Percentiles rank a stretch among this genome's conserved stretches.
phyloP scores from a whole-genome alignment of 1,140 invertebrate genomes.

The Pseudomyrmex gracilis region DNA sequence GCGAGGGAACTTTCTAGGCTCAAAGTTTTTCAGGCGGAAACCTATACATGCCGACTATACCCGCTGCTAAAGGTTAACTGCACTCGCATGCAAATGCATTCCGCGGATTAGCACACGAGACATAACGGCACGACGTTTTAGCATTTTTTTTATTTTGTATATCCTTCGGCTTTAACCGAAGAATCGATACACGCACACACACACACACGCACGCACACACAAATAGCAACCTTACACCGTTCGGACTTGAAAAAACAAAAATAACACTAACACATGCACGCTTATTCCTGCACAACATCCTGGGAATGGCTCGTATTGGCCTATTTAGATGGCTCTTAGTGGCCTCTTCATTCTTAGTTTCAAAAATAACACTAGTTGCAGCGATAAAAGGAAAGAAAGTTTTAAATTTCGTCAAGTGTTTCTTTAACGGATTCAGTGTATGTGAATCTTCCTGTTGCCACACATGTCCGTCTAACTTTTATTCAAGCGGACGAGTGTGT shows the following conservation, averaged over 20 bases:
- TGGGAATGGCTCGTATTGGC: too few species aligned
- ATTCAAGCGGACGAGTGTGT: slow-evolving; percentile 15
- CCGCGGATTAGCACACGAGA: slow-evolving; percentile 27
- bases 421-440: not conserved
- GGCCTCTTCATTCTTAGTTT: too few species aligned
- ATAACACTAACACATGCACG: too few species aligned
- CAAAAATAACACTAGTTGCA: not conserved
- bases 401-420: slow-evolving; percentile 11
- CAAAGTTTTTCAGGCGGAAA: slow-evolving; percentile 38
- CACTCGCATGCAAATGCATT: slow-evolving; percentile 50
- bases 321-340: too few species aligned
- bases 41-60: not conserved
- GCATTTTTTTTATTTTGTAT: slow-evolving; percentile 24
- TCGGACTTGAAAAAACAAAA: too few species aligned
- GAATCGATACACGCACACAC: not conserved
- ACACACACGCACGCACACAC: too few species aligned
- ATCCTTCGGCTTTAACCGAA: not conserved
- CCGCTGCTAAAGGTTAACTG: slow-evolving; percentile 42
- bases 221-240: too few species aligned
- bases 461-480: slow-evolving; percentile 23
- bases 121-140: slow-evolving; percentile 12
- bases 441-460: not conserved
- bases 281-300: too few species aligned
- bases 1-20: slow-evolving; percentile 42
- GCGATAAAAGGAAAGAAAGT: not conserved